These are phyloP conservation scores for Nomada fucata DNA, from an alignment of 2,888 invertebrate genomes.

Conservation along the genomic window DNA sequence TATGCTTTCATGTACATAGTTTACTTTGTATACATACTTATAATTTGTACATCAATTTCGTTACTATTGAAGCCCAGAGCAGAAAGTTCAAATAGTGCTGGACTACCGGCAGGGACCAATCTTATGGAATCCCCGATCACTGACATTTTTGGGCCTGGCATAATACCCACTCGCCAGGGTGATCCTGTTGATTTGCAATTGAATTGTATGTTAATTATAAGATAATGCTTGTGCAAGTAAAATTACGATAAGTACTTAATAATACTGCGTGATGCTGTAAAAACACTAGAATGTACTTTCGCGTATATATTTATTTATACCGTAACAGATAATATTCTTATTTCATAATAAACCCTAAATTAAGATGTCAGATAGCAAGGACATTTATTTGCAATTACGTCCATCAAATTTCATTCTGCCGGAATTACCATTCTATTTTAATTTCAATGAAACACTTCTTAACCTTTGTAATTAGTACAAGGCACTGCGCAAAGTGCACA, in stretches of 20 bases:
- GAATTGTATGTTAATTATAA: constrained; percentile 58
- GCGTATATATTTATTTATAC: too few species aligned
- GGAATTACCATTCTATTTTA: constrained; percentile 59
- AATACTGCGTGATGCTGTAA: too few species aligned
- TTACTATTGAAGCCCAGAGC: constrained; percentile 87
- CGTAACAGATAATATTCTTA: too few species aligned
- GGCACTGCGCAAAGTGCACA: constrained; percentile 25
- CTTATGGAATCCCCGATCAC: constrained; percentile 95
- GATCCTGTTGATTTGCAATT: constrained; percentile 88
- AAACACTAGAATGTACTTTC: too few species aligned
- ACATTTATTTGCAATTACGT: neutral
- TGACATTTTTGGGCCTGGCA: constrained; percentile 91
- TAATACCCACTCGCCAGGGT: constrained; percentile 97
- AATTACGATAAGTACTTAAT: too few species aligned
- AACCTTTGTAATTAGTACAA: constrained; percentile 56
- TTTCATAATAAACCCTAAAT: too few species aligned
- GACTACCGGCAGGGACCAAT: constrained; percentile 94
- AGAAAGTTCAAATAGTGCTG: constrained; percentile 95
- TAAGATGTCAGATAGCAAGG: too few species aligned
- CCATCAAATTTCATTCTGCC: constrained; percentile 63
- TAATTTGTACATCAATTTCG: constrained; percentile 86
- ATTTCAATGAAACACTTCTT: constrained; percentile 34
- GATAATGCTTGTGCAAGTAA: neutral
- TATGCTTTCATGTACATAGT: neutral
- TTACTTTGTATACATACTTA: constrained; percentile 83